Conservation (phyloP, 2,797 vertebrate species). For the Linurgus olivaceus region DNA sequence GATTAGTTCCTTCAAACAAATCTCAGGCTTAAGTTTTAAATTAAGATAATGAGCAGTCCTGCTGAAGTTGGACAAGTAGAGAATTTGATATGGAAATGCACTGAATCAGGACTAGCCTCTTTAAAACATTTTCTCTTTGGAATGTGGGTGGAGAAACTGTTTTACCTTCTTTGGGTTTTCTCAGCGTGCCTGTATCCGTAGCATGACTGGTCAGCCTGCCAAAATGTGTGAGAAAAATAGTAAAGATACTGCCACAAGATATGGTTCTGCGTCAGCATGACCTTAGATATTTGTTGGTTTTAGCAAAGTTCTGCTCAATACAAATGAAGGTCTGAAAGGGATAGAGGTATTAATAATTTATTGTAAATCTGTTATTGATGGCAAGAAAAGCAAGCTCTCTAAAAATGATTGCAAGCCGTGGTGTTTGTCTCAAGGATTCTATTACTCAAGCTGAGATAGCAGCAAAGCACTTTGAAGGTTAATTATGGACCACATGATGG, state of each 20-base stretch:
- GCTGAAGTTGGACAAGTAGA: not conserved
- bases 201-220: not conserved
- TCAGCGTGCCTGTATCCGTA: not conserved
- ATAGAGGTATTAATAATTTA: not conserved
- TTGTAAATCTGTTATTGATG: not conserved
- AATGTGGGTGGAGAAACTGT: not conserved
- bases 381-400: not conserved
- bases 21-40: not conserved
- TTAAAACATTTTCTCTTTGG: not conserved
- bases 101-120: not conserved
- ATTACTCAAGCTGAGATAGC: not conserved
- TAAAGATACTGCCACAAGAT: not conserved
- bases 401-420: not conserved
- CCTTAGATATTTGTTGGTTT: not conserved
- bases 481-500: not conserved
- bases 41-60: not conserved
- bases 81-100: not conserved
- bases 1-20: slow-evolving; percentile 2
- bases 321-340: not conserved
- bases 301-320: not conserved
- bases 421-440: not conserved
- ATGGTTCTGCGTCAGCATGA: not conserved
- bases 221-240: not conserved
- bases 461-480: not conserved
- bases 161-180: not conserved